phyloP scores from a whole-genome alignment of 2,888 invertebrate species.

The Drosophila ezoana region DNA sequence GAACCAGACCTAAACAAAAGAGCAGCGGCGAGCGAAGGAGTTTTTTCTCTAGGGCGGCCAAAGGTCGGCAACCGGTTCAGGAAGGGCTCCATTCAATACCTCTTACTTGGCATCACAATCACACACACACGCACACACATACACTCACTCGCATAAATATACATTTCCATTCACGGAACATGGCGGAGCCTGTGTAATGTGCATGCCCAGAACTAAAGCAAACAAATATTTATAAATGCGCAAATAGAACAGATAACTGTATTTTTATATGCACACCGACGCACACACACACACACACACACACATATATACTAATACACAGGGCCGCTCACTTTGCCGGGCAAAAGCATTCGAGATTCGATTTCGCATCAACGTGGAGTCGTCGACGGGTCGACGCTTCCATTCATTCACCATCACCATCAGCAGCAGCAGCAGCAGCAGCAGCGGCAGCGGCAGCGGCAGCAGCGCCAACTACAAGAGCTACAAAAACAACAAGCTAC shows the following conservation, averaged over 20 bases:
- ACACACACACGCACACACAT: constrained; percentile 18
- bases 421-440: constrained; percentile 29
- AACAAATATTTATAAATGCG: constrained; percentile 80
- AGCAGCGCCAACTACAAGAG: constrained; percentile 24
- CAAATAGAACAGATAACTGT: constrained; percentile 81
- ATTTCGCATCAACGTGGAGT: constrained; percentile 72
- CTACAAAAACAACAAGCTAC: constrained; percentile 63
- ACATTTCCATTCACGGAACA: constrained; percentile 32
- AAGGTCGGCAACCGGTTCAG: constrained; percentile 67
- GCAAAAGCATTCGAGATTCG: constrained; percentile 70
- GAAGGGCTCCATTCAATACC: constrained; percentile 63
- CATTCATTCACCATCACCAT: constrained; percentile 68
- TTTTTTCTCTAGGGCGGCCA: constrained; percentile 36
- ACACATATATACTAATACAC: constrained; percentile 39
- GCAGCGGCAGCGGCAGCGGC: constrained; percentile 23
- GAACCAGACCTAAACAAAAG: constrained; percentile 63
- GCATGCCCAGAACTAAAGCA: constrained; percentile 70
- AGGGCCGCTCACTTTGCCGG: constrained; percentile 63
- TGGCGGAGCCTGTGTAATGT: constrained; percentile 59
- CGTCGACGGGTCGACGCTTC: constrained; percentile 75
- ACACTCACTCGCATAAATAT: constrained; percentile 25
- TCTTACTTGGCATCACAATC: constrained; percentile 44
- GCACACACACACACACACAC: constrained; percentile 36
- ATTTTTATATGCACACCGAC: constrained; percentile 73
- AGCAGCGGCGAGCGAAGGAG: constrained; percentile 34